These are phyloP conservation scores for Sarcophilus harrisii DNA, from an alignment of 2,797 vertebrate genomes.

Conservation along the genomic window DNA sequence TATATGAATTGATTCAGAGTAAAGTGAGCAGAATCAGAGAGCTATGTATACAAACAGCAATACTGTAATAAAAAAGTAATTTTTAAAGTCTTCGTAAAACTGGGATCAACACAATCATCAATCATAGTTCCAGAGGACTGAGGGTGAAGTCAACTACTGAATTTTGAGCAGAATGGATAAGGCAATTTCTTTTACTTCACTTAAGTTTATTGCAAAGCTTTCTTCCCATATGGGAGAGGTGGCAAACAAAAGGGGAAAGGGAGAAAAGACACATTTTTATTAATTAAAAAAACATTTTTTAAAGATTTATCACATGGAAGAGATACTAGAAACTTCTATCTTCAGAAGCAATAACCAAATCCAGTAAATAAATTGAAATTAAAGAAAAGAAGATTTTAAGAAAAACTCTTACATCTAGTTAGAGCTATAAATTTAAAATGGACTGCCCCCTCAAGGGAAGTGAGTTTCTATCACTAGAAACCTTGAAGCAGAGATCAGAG, in stretches of 20 bases:
- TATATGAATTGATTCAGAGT: not conserved
- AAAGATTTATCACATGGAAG: not conserved
- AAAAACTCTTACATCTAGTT: not conserved
- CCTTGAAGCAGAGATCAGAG: not conserved
- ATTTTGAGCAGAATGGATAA: not conserved
- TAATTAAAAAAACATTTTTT: not conserved
- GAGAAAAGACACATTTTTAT: not conserved
- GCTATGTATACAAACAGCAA: not conserved
- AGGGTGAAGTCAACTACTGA: not conserved
- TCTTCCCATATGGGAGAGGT: not conserved
- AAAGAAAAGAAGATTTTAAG: not conserved
- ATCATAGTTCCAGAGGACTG: not conserved
- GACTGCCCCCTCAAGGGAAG: not conserved
- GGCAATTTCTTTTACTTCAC: not conserved
- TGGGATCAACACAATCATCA: not conserved
- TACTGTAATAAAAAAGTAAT: not conserved
- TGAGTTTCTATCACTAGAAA: not conserved
- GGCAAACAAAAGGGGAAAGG: not conserved
- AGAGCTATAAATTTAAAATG: not conserved
- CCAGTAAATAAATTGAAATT: not conserved
- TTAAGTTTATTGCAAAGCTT: not conserved
- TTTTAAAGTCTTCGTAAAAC: not conserved
- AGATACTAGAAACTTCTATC: not conserved
- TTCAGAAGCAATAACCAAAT: not conserved
- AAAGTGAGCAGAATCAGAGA: not conserved